A percentile compares a stretch with the other conserved stretches of the same genome.
Conservation (phyloP, 2,888 invertebrate species). For the Pachymerium ferrugineum region DNA sequence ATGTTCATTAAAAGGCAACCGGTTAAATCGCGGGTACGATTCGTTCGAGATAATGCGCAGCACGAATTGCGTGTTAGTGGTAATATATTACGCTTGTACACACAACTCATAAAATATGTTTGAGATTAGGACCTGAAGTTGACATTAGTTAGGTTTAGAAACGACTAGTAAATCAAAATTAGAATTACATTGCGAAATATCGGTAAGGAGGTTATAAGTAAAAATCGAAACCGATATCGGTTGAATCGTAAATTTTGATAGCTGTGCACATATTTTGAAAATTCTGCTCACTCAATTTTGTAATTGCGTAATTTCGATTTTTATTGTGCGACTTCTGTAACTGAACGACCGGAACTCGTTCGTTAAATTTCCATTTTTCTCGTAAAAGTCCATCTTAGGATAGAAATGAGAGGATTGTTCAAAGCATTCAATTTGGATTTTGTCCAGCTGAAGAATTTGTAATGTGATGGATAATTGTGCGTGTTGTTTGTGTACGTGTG, state of each 20-base stretch:
- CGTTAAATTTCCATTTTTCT: too few species aligned
- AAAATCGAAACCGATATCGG: too few species aligned
- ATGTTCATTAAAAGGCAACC: slow-evolving; percentile 9
- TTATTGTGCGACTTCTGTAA: too few species aligned
- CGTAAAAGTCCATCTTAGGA: too few species aligned
- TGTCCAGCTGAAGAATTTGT: background rate
- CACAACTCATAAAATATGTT: slow-evolving; percentile 17
- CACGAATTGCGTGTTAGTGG: background rate
- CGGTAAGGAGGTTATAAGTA: too few species aligned
- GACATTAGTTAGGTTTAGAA: slow-evolving; percentile 3
- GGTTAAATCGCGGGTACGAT: slow-evolving; percentile 15
- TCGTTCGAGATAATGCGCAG: slow-evolving; percentile 17
- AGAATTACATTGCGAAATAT: background rate
- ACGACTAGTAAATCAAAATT: background rate
- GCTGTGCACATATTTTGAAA: too few species aligned
- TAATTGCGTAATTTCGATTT: too few species aligned
- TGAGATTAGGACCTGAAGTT: slow-evolving; percentile 21
- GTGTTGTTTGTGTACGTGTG: slow-evolving; percentile 7
- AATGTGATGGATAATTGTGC: slow-evolving; percentile 4
- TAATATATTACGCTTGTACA: slow-evolving; percentile 22
- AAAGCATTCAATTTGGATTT: background rate
- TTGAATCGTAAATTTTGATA: too few species aligned
- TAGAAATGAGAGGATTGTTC: too few species aligned
- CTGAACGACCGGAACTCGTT: too few species aligned
- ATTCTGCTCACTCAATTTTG: too few species aligned